Conservation (phyloP, 1,140 invertebrate species). For the Hermetia illucens region DNA sequence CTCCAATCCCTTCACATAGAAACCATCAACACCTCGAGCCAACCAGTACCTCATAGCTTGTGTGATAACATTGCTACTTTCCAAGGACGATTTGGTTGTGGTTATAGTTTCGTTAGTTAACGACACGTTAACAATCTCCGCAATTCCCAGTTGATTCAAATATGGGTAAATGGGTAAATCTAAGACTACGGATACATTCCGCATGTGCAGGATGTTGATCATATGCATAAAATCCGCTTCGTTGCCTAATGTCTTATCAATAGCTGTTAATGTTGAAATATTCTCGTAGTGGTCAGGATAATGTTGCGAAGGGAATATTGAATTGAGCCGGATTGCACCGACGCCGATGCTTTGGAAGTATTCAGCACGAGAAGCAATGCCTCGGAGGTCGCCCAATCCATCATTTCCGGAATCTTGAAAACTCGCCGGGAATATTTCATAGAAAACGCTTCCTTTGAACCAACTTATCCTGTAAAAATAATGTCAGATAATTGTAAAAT, state of each 20-base stretch:
- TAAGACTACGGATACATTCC: slow-evolving; percentile 55
- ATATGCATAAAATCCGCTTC: slow-evolving; percentile 49
- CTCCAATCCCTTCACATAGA: slow-evolving; percentile 61
- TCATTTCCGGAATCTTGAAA: slow-evolving; percentile 64
- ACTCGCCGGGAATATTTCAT: slow-evolving; percentile 69
- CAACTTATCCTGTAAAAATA: slow-evolving; percentile 39
- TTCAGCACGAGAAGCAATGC: slow-evolving; percentile 46
- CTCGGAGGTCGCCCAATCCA: slow-evolving; percentile 58
- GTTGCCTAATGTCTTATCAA: slow-evolving; percentile 48
- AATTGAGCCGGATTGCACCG: slow-evolving; percentile 53
- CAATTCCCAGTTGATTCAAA: slow-evolving; percentile 28
- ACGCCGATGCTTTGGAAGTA: slow-evolving; percentile 53
- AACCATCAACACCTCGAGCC: slow-evolving; percentile 54
- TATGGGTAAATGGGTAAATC: slow-evolving; percentile 56
- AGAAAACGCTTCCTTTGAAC: slow-evolving; percentile 69
- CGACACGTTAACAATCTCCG: slow-evolving; percentile 14
- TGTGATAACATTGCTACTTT: slow-evolving; percentile 29
- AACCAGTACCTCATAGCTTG: slow-evolving; percentile 49
- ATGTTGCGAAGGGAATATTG: slow-evolving; percentile 51
- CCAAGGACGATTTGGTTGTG: too few species aligned
- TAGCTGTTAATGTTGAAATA: slow-evolving; percentile 41
- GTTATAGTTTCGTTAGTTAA: too few species aligned
- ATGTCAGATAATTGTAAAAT: slow-evolving; percentile 3
- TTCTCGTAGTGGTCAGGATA: slow-evolving; percentile 57
- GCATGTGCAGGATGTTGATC: slow-evolving; percentile 39